A percentile compares a stretch with the other conserved stretches of the same genome.
phyloP scores from a whole-genome alignment of 1,140 invertebrate species.

The Triops cancriformis region DNA sequence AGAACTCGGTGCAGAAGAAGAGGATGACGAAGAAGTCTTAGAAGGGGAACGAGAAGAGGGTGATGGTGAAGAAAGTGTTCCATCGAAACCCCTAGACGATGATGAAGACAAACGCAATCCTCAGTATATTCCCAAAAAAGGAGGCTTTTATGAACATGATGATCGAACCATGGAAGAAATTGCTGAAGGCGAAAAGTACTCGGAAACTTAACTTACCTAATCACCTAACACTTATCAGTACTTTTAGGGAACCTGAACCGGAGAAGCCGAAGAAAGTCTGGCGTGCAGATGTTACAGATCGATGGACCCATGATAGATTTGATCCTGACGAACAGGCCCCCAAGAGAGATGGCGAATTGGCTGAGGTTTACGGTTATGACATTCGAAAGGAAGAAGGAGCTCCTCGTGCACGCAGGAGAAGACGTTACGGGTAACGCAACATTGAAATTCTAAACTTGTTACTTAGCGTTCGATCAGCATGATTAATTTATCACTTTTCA shows the following conservation, averaged over 20 bases:
- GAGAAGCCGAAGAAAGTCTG: constrained; percentile 38
- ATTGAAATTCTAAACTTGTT: neutral
- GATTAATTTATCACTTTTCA: neutral
- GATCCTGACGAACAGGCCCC: constrained; percentile 71
- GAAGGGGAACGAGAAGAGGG: constrained; percentile 40
- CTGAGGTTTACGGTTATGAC: constrained; percentile 87
- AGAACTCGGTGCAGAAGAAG: constrained; percentile 34
- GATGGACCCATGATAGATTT: constrained; percentile 86
- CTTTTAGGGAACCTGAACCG: constrained; percentile 27
- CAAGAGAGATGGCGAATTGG: constrained; percentile 76
- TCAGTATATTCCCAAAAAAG: constrained; percentile 91
- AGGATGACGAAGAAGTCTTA: constrained; percentile 35
- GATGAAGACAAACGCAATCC: constrained; percentile 93
- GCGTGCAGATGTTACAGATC: constrained; percentile 43
- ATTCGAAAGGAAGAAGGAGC: constrained; percentile 86
- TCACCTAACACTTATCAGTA: neutral
- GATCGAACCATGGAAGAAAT: constrained; percentile 67
- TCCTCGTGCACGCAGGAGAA: constrained; percentile 69
- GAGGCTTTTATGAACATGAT: constrained; percentile 94
- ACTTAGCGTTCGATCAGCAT: neutral
- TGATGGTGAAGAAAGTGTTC: constrained; percentile 38
- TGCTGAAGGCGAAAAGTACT: constrained; percentile 39
- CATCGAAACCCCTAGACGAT: constrained; percentile 65
- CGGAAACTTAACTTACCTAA: constrained; percentile 34
- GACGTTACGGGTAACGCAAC: constrained; percentile 66